Evolutionary conservation across 2,797 vertebrate genomes (phyloP), one percentile per base, ranked within the genome.

Genomic region (Remorina albescens): DNA sequence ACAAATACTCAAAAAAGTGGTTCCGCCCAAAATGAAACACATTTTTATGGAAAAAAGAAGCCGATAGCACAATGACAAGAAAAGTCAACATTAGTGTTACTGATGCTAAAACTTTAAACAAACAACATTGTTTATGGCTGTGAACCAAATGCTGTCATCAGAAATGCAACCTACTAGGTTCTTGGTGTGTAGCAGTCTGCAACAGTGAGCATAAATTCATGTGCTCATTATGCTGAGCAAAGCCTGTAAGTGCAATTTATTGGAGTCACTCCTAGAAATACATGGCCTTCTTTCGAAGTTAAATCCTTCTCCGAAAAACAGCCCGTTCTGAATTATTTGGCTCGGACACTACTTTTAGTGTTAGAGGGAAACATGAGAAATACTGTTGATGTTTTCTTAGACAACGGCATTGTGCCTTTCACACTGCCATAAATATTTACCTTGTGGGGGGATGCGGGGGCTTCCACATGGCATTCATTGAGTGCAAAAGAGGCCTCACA

Each of bases 371-470:
- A 71, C 32, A 13, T 11, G 49, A 63, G 64, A 76, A 74, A 69
- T 64, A 65, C 55, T 58, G 56, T 36, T 86, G 72, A 72, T 74
- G 41, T 53, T 66, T 51, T 56, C 60, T 57, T 67, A 80, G 34
- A 79, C 51, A 51, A 64, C 64, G 67, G 63, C 54, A 58, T 65
- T 36, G 36, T 68, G 53, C 72, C 76, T 78, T 78, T 82, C 41
- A 70, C 61, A 51, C 51, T 47, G 61, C 73, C 60, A 78, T 89
- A 85, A 89, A 91, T 92, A 90, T 92, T 89, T 88, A 86, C 77
- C 76, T 68, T 78, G 76, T 11, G 10, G 65, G 50, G 73, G 67
- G n/a, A 42, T 39, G 74, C n/a, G 67, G 70, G 36, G 59, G 53
- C 36, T 68, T 83, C 59, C 67, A 80, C 58, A 62, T 81, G 74